These are phyloP conservation scores for Montipora capricornis DNA, from an alignment of 64 coral and sea anemone species.

Conservation along the genomic window DNA sequence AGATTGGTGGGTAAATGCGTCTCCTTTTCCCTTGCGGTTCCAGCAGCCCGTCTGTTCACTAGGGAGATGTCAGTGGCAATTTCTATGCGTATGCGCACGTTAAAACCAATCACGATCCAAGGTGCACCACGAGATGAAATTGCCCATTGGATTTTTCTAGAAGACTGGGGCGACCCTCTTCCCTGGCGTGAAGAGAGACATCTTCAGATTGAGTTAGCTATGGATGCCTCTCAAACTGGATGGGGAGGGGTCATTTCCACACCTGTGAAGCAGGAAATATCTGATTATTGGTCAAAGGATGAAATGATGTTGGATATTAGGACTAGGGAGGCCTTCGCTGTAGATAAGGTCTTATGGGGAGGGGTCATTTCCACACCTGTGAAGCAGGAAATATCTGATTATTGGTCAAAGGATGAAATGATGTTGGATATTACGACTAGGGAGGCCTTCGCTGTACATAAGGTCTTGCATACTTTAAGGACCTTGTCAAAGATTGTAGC, in stretches of 20 bases:
- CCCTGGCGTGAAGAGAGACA: slow-evolving; percentile 55
- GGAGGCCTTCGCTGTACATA: no score
- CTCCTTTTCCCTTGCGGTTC: slow-evolving; percentile 64
- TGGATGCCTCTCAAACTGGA: slow-evolving; percentile 38
- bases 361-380: no score
- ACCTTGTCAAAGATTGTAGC: no score
- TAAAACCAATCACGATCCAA: background rate
- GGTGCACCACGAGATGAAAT: background rate
- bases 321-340: no score
- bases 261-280: no score
- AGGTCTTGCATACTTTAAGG: no score
- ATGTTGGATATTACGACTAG: no score
- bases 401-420: no score
- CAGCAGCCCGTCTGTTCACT: slow-evolving; percentile 45
- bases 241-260: background rate
- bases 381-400: no score
- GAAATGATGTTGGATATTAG: no score
- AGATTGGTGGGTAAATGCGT: slow-evolving; percentile 62
- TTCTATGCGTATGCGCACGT: slow-evolving; percentile 14
- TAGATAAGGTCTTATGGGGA: no score
- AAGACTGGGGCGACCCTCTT: slow-evolving; percentile 33
- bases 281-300: no score
- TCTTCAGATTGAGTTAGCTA: slow-evolving; percentile 10
- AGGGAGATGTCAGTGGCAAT: slow-evolving; percentile 50
- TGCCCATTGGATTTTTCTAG: slow-evolving; percentile 56